These are phyloP conservation scores for Eilema depressum DNA, from an alignment of 2,888 invertebrate species.

Conservation along the genomic window DNA sequence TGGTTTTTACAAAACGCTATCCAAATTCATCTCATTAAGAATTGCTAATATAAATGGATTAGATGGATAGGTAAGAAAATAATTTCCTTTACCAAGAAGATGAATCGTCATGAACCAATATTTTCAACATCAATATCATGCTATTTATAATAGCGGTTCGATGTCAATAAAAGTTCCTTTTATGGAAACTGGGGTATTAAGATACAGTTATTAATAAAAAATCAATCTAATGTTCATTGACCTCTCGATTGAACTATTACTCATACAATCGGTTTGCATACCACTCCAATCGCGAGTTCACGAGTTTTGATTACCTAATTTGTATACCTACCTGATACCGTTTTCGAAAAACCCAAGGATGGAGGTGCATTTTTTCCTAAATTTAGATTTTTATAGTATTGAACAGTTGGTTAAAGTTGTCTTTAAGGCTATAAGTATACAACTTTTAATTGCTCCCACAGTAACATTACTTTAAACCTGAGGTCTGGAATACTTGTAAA, in stretches of 20 bases:
- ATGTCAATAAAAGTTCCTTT: neutral
- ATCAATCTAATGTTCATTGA: slow-evolving; percentile 11
- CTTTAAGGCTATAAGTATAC: no score
- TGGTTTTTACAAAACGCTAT: neutral
- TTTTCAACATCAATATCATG: neutral
- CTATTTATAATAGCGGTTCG: neutral
- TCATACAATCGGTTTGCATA: slow-evolving; percentile 10
- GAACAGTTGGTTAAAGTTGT: neutral
- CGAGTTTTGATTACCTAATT: slow-evolving; percentile 9
- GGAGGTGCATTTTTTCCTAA: slow-evolving; percentile 2
- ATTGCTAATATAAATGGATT: neutral
- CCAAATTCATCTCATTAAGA: neutral
- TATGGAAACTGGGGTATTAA: slow-evolving; percentile 3
- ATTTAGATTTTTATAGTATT: neutral
- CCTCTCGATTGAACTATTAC: slow-evolving; percentile 14
- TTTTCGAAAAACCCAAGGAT: slow-evolving; percentile 10
- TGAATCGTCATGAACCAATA: neutral
- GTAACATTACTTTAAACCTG: neutral
- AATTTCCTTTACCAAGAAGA: neutral
- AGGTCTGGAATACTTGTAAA: no score
- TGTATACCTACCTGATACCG: neutral
- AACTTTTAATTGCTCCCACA: neutral
- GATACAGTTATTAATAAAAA: neutral
- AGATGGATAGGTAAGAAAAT: neutral
- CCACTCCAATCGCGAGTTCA: neutral